Evolutionary conservation across 37 sponge, comb jelly and placozoan species (phyloP).

Genomic region (Diacarnus erythraeanus): DNA sequence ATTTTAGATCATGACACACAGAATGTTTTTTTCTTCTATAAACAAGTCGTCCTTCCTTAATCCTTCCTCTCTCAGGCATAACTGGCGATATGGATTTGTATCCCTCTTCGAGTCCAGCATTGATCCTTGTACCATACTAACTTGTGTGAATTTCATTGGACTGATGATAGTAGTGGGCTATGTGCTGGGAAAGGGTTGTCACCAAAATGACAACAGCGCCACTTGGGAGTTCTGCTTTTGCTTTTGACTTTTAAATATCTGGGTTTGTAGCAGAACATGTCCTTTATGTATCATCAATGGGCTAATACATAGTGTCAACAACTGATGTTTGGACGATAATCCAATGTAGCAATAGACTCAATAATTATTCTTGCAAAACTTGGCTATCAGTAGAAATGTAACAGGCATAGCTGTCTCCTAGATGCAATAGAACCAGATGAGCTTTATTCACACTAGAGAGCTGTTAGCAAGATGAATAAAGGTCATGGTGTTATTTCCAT

Average conservation of each 20-base stretch:
- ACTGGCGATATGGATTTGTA: slow-evolving; percentile 86
- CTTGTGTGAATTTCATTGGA: slow-evolving; percentile 43
- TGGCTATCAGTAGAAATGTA: slow-evolving; percentile 7
- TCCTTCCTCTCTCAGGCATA: slow-evolving; percentile 75
- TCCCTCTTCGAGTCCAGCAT: slow-evolving; percentile 59
- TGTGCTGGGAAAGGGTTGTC: background rate
- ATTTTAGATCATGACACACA: too few species aligned
- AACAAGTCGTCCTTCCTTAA: slow-evolving; percentile 73
- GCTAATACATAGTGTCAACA: slow-evolving; percentile 26
- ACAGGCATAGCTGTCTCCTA: slow-evolving; percentile 47
- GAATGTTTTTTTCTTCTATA: too few species aligned
- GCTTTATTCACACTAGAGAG: slow-evolving; percentile 34
- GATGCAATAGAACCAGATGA: slow-evolving; percentile 55
- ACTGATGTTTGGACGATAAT: slow-evolving; percentile 12
- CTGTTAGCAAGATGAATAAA: slow-evolving; percentile 58
- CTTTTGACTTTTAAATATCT: slow-evolving; percentile 84
- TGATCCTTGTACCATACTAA: slow-evolving; percentile 71
- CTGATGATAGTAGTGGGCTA: slow-evolving; percentile 2
- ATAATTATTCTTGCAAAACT: background rate
- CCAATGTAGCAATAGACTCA: background rate
- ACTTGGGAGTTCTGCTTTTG: slow-evolving; percentile 58
- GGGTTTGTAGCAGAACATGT: slow-evolving; percentile 91
- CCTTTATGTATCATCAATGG: slow-evolving; percentile 84
- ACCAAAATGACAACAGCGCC: background rate
- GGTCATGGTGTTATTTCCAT: slow-evolving; percentile 21